phyloP scores from a whole-genome alignment of 2,888 invertebrate species.

The Leptinotarsa haldemani region DNA sequence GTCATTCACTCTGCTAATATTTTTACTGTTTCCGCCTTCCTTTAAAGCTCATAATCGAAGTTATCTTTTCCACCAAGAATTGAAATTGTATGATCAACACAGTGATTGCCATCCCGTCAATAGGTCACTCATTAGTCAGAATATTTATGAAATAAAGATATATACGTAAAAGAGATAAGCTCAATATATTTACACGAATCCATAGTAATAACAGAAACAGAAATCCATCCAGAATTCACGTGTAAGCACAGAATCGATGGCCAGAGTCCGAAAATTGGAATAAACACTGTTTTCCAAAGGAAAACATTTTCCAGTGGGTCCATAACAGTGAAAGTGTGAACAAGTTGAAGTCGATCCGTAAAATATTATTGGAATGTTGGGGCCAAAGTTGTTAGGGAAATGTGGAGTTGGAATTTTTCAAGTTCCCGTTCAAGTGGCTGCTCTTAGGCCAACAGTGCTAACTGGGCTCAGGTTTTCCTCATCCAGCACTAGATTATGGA shows the following conservation, averaged over 20 bases:
- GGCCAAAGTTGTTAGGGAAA: constrained; percentile 15
- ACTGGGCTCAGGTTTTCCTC: constrained; percentile 52
- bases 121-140: constrained; percentile 16
- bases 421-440: constrained; percentile 57
- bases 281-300: constrained; percentile 21
- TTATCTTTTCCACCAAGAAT: not conserved
- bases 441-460: constrained; percentile 51
- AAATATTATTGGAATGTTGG: constrained; percentile 16
- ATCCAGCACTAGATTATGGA: constrained; percentile 6
- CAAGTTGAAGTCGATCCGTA: not conserved
- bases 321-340: constrained; percentile 2
- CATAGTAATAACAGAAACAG: constrained; percentile 27
- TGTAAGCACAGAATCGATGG: constrained; percentile 13
- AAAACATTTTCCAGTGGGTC: constrained; percentile 26
- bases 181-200: constrained; percentile 38
- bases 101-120: not conserved
- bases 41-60: not conserved
- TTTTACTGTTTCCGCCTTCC: too few species aligned
- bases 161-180: constrained; percentile 32
- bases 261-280: constrained; percentile 19
- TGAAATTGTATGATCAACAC: not conserved
- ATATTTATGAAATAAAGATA: constrained; percentile 36
- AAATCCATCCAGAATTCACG: constrained; percentile 19
- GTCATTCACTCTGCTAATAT: too few species aligned
- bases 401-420: constrained; percentile 55